Evolutionary conservation across 2,888 invertebrate species (phyloP).

Genomic region (Trichogramma dendrolimi): DNA sequence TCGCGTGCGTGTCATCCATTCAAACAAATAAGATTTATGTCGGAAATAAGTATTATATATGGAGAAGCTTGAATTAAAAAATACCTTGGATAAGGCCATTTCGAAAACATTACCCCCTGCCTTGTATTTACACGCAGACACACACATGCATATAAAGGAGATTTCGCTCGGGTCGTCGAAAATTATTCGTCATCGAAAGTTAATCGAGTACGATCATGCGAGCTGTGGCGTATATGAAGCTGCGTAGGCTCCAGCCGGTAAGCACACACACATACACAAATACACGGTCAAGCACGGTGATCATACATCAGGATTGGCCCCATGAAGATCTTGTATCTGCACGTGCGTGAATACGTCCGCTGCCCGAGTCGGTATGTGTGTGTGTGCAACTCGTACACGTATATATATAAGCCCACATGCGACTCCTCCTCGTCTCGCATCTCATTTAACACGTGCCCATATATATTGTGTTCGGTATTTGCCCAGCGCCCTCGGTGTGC

Average conservation of each 20-base stretch:
- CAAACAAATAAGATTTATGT: too few species aligned
- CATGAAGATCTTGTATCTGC: too few species aligned
- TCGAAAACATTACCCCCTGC: too few species aligned
- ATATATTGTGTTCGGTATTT: slow-evolving; percentile 38
- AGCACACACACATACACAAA: background rate
- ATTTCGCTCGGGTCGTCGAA: slow-evolving; percentile 16
- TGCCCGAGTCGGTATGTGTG: too few species aligned
- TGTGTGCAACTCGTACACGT: background rate
- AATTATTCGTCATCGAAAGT: slow-evolving; percentile 27
- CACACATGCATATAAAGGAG: too few species aligned
- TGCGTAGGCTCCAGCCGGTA: background rate
- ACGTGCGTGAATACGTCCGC: too few species aligned
- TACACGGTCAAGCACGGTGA: background rate
- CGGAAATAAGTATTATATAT: too few species aligned
- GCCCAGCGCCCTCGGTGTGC: slow-evolving; percentile 39
- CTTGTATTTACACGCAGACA: too few species aligned
- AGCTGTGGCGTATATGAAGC: too few species aligned
- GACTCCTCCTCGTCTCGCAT: slow-evolving; percentile 2
- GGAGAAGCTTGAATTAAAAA: too few species aligned
- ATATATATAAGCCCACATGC: slow-evolving; percentile 25
- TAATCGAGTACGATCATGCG: slow-evolving; percentile 12
- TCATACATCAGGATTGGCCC: slow-evolving; percentile 19
- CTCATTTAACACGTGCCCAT: slow-evolving; percentile 17
- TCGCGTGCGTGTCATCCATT: too few species aligned
- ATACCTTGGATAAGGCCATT: too few species aligned